phyloP scores from a whole-genome alignment of 2,797 vertebrate genomes.

The Clarias platycephalus region DNA sequence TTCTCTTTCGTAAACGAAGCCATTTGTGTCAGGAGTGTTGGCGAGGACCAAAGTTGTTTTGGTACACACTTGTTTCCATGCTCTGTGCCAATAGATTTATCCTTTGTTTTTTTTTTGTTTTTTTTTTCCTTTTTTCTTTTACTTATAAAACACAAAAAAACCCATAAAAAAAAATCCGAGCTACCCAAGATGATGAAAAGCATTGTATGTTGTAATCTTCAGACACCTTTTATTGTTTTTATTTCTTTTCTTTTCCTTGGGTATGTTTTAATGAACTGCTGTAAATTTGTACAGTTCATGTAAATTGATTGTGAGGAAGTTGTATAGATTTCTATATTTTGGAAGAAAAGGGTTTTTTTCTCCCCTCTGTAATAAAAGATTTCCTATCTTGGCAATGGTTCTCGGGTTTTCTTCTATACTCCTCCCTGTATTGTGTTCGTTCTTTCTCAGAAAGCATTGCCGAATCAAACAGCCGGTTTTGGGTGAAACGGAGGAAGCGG shows the following conservation, averaged over 20 bases:
- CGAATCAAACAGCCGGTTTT: background rate
- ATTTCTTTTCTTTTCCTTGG: conserved; percentile 79
- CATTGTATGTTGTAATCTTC: conserved; percentile 93
- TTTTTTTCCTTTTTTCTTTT: conserved; percentile 64
- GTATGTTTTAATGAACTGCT: conserved; percentile 99
- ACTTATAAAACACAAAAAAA: conserved; percentile 73
- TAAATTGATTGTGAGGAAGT: conserved; percentile 99
- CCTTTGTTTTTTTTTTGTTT: conserved; percentile 66
- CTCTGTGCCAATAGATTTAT: conserved; percentile 79
- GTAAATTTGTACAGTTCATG: conserved; percentile 99
- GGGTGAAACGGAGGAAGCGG: background rate
- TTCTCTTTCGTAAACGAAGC: conserved; percentile 74
- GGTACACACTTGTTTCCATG: conserved; percentile 75
- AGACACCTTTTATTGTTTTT: conserved; percentile 84
- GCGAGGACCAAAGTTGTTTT: conserved; percentile 85
- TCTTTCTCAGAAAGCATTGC: conserved; percentile 1
- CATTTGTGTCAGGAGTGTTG: conserved; percentile 80
- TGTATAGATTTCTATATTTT: conserved; percentile 99
- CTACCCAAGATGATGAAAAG: conserved; percentile 77
- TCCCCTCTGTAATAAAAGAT: conserved; percentile 99
- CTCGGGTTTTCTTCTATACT: conserved; percentile 53
- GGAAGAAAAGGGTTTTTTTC: conserved; percentile 95
- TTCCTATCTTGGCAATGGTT: conserved; percentile 99
- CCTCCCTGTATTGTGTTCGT: background rate
- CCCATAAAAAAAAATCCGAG: conserved; percentile 72